phyloP scores from a whole-genome alignment of 2,888 invertebrate genomes.

The Deilephila elpenor region DNA sequence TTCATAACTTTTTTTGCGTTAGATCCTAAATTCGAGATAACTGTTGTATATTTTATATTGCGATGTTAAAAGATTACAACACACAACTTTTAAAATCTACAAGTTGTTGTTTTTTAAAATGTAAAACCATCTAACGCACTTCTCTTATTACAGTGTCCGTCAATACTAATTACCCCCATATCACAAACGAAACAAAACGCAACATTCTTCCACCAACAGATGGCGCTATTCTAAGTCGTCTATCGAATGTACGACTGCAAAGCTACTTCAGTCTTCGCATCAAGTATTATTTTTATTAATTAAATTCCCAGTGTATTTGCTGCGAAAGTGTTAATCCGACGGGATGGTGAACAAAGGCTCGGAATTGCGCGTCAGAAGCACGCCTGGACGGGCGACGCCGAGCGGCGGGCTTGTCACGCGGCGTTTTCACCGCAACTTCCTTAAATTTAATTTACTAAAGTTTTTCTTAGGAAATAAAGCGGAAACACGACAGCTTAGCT shows the following conservation, averaged over 20 bases:
- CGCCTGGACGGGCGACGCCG: neutral
- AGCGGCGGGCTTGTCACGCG: neutral
- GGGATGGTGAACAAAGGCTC: constrained; percentile 18
- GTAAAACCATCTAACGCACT: too few relatives aligned
- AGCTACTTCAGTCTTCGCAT: neutral
- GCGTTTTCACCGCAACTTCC: constrained; percentile 20
- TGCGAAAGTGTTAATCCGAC: constrained; percentile 12
- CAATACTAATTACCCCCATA: neutral
- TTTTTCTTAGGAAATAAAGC: constrained; percentile 20
- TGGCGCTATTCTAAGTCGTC: neutral
- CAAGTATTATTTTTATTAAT: constrained; percentile 7
- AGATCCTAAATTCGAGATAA: too few relatives aligned
- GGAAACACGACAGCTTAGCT: constrained; percentile 8
- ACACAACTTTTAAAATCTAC: too few relatives aligned
- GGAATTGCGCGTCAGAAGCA: constrained; percentile 27
- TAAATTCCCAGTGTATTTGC: neutral
- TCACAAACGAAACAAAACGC: neutral
- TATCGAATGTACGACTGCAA: neutral
- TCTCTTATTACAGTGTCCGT: too few relatives aligned
- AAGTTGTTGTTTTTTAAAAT: too few relatives aligned
- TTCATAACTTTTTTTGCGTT: too few relatives aligned
- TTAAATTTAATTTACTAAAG: constrained; percentile 22
- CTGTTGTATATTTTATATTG: too few relatives aligned
- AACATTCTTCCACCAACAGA: neutral
- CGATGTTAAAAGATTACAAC: too few relatives aligned